Evolutionary conservation across 1,140 invertebrate species (phyloP).

Genomic region (Pogonognathellus flavescens): DNA sequence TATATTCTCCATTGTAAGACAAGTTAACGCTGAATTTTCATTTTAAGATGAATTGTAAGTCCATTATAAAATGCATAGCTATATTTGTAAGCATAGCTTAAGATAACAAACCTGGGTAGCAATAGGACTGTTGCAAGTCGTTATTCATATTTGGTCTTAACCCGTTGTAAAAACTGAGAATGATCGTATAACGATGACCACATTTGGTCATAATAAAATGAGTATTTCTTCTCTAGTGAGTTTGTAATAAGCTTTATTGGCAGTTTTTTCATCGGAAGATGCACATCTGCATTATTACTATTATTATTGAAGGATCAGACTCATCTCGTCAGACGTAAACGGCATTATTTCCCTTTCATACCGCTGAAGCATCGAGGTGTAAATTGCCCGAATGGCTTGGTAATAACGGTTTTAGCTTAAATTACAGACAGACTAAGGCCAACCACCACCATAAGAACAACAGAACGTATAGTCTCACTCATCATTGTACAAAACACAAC

Average conservation of each 20-base stretch:
- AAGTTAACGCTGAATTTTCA: no score
- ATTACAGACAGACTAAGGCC: not conserved
- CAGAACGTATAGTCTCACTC: not conserved
- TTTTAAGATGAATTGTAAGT: no score
- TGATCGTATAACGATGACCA: conserved; percentile 39
- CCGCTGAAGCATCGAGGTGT: not conserved
- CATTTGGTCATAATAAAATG: conserved; percentile 53
- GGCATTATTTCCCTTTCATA: conserved; percentile 34
- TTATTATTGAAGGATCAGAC: conserved; percentile 21
- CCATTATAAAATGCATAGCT: no score
- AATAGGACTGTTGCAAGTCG: not conserved
- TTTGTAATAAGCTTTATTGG: conserved; percentile 14
- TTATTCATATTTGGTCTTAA: conserved; percentile 37
- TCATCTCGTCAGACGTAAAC: conserved; percentile 20
- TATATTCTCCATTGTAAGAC: no score
- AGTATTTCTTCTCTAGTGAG: not conserved
- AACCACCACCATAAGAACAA: not conserved
- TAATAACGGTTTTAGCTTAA: conserved; percentile 13
- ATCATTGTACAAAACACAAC: no score
- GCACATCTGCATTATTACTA: conserved; percentile 12
- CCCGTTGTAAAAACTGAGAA: conserved; percentile 47
- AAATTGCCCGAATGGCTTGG: conserved; percentile 6
- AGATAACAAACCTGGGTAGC: not conserved
- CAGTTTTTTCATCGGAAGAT: conserved; percentile 28
- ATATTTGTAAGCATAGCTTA: not conserved